Evolutionary conservation across 2,113 vertebrate species (phyloP).

Genomic region (Corythornis madagascariensis): DNA sequence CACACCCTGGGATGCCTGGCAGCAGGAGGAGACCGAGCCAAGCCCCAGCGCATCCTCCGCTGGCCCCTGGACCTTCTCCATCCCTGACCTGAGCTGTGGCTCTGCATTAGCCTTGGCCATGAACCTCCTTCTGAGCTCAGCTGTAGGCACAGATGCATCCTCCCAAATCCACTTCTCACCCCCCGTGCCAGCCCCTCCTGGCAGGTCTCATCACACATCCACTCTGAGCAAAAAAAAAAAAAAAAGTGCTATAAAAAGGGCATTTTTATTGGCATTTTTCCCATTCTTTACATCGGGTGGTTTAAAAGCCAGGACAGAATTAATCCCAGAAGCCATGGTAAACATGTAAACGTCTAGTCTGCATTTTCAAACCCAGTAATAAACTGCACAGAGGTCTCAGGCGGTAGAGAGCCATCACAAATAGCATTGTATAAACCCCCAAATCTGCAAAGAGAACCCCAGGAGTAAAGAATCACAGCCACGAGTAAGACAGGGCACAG

Average conservation of each 20-base stretch:
- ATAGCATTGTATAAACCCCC: not conserved
- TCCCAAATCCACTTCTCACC: not conserved
- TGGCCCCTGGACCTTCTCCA: not conserved
- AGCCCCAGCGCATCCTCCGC: not conserved
- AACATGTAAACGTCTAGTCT: not conserved
- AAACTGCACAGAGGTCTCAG: not conserved
- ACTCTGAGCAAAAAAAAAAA: not conserved
- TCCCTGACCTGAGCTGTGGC: not conserved
- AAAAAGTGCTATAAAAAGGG: not conserved
- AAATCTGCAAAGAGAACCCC: not conserved
- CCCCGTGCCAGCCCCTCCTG: fast-evolving
- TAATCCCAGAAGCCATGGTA: not conserved
- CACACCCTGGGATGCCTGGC: not conserved
- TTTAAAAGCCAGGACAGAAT: constrained; percentile 16
- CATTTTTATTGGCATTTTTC: constrained; percentile 25
- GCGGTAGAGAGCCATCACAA: constrained; percentile 8
- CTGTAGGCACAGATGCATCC: fast-evolving
- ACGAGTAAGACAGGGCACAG: not conserved
- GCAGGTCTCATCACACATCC: not conserved
- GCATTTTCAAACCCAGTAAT: not conserved
- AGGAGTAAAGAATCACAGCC: not conserved
- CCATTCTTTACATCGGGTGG: not conserved
- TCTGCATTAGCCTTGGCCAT: fast-evolving
- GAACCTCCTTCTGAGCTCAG: not conserved
- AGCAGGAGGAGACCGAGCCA: not conserved